A percentile compares a stretch with the other conserved stretches of the same genome.
Evolutionary conservation across 2,888 invertebrate species (phyloP).

Genomic region (Heliconius sara): DNA sequence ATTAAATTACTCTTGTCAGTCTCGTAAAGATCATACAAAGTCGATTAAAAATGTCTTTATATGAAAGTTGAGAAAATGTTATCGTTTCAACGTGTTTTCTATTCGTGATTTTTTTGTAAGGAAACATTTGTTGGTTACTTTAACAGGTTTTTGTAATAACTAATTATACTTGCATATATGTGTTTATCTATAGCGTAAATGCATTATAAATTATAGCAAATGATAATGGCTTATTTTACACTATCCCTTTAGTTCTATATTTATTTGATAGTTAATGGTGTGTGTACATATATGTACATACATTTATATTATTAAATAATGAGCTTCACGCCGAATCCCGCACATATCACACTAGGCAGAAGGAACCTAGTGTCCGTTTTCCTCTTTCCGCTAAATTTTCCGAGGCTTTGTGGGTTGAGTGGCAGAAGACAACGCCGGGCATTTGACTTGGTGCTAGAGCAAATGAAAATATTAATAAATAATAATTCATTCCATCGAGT

Average conservation of each 20-base stretch:
- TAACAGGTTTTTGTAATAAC: neutral
- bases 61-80: conserved; percentile 39
- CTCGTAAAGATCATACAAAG: conserved; percentile 52
- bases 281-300: too few species aligned
- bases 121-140: conserved; percentile 4
- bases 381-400: too few species aligned
- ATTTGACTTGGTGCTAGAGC: too few species aligned
- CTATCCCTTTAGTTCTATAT: neutral
- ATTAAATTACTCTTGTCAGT: conserved; percentile 63
- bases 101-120: conserved; percentile 32
- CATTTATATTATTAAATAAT: too few species aligned
- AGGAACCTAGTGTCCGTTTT: too few species aligned
- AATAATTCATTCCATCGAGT: too few species aligned
- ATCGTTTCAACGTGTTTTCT: conserved; percentile 28
- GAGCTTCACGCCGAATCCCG: too few species aligned
- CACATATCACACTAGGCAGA: too few species aligned
- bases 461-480: too few species aligned
- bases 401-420: too few species aligned
- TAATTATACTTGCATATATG: neutral
- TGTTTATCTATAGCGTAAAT: neutral
- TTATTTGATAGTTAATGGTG: neutral
- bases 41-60: conserved; percentile 52
- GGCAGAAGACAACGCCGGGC: too few species aligned
- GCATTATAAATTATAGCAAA: neutral
- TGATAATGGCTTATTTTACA: neutral